Evolutionary conservation across 1,140 invertebrate species (phyloP).

Genomic region (Pinna nobilis): DNA sequence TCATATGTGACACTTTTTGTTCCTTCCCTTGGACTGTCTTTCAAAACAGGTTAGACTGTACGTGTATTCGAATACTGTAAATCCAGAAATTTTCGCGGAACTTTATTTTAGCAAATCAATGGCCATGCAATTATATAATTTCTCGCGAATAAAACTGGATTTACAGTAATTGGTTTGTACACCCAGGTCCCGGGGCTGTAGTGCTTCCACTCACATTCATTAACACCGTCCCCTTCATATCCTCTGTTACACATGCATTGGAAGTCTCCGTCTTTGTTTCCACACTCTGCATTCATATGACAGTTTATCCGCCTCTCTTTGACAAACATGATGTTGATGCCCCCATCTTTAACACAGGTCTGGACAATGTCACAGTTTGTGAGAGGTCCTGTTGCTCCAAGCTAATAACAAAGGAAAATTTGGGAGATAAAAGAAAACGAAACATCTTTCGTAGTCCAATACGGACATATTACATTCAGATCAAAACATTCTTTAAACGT

Average conservation of each 20-base stretch:
- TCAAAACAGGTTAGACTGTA: background rate
- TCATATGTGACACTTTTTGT: too few species aligned
- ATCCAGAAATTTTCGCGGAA: too few species aligned
- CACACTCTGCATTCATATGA: conserved; percentile 33
- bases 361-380: conserved; percentile 27
- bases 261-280: conserved; percentile 19
- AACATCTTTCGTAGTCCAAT: too few species aligned
- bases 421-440: too few species aligned
- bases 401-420: conserved; percentile 6
- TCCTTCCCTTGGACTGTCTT: too few species aligned
- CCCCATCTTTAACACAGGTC: conserved; percentile 3
- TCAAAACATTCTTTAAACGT: background rate
- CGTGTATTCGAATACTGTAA: conserved; percentile 1
- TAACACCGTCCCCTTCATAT: conserved; percentile 38
- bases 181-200: too few species aligned
- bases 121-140: too few species aligned
- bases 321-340: conserved; percentile 8
- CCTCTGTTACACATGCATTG: conserved; percentile 34
- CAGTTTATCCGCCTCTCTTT: conserved; percentile 16
- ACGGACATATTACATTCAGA: too few species aligned
- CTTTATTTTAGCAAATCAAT: too few species aligned
- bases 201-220: conserved; percentile 26
- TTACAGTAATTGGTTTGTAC: too few species aligned
- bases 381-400: conserved; percentile 13
- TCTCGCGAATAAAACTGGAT: too few species aligned